Evolutionary conservation across 2,797 vertebrate species (phyloP).

Genomic region (Apogon hyalosoma): DNA sequence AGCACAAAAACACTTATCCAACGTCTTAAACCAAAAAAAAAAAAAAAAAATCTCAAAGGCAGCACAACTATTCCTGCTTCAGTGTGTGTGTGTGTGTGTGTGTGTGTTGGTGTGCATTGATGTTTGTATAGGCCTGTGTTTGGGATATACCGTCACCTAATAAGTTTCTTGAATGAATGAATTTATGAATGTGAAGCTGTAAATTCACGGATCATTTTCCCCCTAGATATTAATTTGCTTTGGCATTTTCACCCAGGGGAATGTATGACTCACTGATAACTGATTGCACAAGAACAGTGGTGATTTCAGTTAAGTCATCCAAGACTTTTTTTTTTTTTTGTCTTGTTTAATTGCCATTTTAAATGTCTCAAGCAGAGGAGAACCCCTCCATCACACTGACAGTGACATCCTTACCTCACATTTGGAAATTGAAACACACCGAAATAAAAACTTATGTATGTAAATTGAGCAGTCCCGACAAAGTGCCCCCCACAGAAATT

Average conservation of each 20-base stretch:
- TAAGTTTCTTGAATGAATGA: no score
- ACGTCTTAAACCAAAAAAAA: no score
- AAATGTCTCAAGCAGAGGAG: not conserved
- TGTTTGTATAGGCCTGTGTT: no score
- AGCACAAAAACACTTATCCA: no score
- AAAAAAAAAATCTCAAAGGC: no score
- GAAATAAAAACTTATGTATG: not conserved
- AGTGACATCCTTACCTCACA: not conserved
- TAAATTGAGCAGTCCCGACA: constrained; percentile 14
- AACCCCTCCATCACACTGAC: not conserved
- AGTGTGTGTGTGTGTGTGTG: no score
- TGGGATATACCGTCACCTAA: no score
- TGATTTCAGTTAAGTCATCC: not conserved
- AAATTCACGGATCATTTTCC: no score
- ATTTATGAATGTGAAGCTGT: no score
- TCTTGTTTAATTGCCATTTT: not conserved
- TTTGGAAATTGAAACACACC: not conserved
- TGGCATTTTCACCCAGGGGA: not conserved
- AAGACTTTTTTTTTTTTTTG: no score
- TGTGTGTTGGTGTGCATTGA: no score
- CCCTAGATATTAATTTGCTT: not conserved
- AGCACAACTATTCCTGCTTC: no score
- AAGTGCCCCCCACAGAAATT: constrained; percentile 27
- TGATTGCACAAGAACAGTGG: not conserved
- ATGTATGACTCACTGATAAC: not conserved